Conservation (phyloP, 2,113 vertebrate species). For the Alethe diademata region DNA sequence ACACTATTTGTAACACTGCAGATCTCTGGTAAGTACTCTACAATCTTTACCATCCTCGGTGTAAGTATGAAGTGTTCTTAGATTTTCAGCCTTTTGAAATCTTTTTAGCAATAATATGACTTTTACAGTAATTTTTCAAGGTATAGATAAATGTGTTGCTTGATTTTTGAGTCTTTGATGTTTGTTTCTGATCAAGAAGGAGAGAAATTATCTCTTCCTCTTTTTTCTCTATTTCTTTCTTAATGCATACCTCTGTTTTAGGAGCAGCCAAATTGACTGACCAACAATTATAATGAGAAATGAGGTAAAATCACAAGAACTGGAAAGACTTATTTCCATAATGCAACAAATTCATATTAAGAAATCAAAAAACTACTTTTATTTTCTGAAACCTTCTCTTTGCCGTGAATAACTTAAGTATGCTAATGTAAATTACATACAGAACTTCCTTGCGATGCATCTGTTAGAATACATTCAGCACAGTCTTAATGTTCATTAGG, state of each 20-base stretch:
- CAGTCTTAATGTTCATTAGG: constrained; percentile 19
- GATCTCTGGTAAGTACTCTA: background rate
- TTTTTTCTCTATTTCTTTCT: background rate
- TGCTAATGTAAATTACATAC: background rate
- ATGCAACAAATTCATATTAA: background rate
- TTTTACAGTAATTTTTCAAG: background rate
- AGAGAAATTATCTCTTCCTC: background rate
- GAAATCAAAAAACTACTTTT: background rate
- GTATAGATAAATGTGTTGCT: background rate
- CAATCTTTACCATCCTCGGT: background rate
- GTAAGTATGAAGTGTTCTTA: background rate
- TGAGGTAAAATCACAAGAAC: background rate
- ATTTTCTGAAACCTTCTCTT: background rate
- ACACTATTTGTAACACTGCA: background rate
- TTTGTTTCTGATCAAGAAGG: background rate
- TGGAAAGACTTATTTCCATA: background rate
- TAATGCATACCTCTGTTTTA: background rate
- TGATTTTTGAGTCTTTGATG: background rate
- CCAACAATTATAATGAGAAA: background rate
- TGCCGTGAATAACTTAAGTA: background rate
- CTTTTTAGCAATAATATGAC: background rate
- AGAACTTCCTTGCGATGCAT: background rate
- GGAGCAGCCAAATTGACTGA: background rate
- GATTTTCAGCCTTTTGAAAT: background rate
- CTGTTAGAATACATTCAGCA: background rate